Percentiles rank a stretch among this genome's conserved stretches.
These are phyloP conservation scores for Bombylius major DNA, from an alignment of 2,888 invertebrate genomes.

Conservation along the genomic window DNA sequence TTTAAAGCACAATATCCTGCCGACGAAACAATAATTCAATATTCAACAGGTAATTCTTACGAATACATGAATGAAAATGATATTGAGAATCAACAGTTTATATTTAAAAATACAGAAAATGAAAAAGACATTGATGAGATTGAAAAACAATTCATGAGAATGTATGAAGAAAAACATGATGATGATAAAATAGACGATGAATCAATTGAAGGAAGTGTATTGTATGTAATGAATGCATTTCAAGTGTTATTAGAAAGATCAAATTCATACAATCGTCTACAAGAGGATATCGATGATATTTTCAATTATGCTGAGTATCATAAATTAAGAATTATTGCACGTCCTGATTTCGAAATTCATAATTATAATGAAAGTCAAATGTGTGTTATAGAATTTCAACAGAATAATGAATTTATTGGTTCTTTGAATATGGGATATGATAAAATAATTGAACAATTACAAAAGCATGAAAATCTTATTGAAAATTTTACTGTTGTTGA, in stretches of 20 bases:
- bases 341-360: background rate
- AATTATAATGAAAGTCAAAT: background rate
- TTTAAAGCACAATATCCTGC: too few species aligned
- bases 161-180: too few species aligned
- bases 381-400: background rate
- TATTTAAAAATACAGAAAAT: too few species aligned
- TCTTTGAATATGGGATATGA: background rate
- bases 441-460: background rate
- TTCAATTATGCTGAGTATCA: background rate
- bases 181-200: background rate
- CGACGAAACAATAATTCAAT: too few species aligned
- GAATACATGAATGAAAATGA: too few species aligned
- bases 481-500: background rate
- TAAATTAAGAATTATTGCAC: background rate
- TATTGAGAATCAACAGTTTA: too few species aligned
- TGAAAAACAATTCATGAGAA: too few species aligned
- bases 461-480: background rate
- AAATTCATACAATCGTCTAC: background rate
- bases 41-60: too few species aligned
- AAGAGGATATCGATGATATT: background rate
- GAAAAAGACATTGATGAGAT: too few species aligned
- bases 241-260: background rate
- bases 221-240: background rate
- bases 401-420: background rate
- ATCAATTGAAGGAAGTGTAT: background rate